Conservation (phyloP, 1,140 invertebrate species). For the Vanessa atalanta region DNA sequence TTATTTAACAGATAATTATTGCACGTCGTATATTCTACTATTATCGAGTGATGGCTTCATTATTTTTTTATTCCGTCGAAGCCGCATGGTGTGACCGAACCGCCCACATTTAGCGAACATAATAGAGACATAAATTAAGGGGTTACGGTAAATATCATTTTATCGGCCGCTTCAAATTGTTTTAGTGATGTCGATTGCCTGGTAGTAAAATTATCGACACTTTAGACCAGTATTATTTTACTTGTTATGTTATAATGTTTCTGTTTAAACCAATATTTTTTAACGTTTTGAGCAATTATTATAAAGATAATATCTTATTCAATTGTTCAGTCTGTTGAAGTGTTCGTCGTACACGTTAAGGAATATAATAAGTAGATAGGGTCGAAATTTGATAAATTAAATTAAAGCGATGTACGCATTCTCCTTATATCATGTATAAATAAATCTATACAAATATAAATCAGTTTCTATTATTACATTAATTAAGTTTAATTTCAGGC, state of each 20-base stretch:
- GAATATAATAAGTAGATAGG: no score
- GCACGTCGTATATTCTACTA: constrained; percentile 2
- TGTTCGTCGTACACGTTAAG: no score
- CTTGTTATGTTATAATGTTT: neutral
- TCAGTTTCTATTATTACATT: no score
- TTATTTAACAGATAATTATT: constrained; percentile 46
- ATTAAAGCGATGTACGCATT: no score
- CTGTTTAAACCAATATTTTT: no score
- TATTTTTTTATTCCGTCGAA: constrained; percentile 60
- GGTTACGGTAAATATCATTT: constrained; percentile 36
- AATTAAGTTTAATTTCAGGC: neutral
- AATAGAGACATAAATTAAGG: constrained; percentile 69
- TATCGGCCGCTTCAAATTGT: neutral
- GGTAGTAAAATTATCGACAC: constrained; percentile 4
- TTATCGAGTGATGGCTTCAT: constrained; percentile 57
- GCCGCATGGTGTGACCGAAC: constrained; percentile 39
- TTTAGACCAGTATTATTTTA: neutral
- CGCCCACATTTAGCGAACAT: constrained; percentile 64
- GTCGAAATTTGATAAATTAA: no score
- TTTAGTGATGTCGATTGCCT: constrained; percentile 1
- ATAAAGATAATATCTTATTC: no score
- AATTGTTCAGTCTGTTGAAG: no score
- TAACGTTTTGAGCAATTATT: no score
- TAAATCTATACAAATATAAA: no score
- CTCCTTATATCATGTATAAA: no score